Percentiles rank a stretch among this genome's conserved stretches.
Evolutionary conservation across 2,888 invertebrate species (phyloP).

Genomic region (Mythimna pallens): DNA sequence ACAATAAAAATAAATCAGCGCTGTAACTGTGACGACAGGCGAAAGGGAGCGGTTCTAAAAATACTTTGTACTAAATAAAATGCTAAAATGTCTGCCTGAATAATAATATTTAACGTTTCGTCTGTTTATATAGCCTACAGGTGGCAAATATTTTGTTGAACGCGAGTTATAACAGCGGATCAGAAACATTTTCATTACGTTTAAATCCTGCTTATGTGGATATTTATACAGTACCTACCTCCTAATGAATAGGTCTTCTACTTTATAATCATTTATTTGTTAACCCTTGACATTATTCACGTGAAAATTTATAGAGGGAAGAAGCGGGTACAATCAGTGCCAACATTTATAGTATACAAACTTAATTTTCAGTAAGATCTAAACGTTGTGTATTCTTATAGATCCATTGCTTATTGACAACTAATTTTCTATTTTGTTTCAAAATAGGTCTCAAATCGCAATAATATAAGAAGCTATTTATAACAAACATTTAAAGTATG

Average conservation of each 20-base stretch:
- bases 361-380: neutral
- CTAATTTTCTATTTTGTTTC: neutral
- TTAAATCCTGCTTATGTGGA: constrained; percentile 10
- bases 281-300: neutral
- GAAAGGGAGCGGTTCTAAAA: constrained; percentile 6
- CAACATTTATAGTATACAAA: neutral
- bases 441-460: neutral
- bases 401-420: no score
- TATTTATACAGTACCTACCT: constrained; percentile 13
- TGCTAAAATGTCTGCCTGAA: constrained; percentile 9
- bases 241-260: neutral
- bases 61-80: constrained; percentile 9
- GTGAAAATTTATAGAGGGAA: neutral
- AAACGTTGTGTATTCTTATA: neutral
- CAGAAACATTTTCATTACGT: constrained; percentile 31
- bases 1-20: constrained; percentile 20
- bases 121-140: constrained; percentile 16
- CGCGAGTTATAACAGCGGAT: neutral
- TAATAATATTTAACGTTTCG: constrained; percentile 4
- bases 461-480: no score
- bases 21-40: neutral
- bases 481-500: no score
- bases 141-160: constrained; percentile 30
- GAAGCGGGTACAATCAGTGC: neutral
- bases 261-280: constrained; percentile 5